Percentiles rank a stretch among this genome's conserved stretches.
phyloP scores from a whole-genome alignment of 2,888 invertebrate genomes.

The Rhaphigaster nebulosa region DNA sequence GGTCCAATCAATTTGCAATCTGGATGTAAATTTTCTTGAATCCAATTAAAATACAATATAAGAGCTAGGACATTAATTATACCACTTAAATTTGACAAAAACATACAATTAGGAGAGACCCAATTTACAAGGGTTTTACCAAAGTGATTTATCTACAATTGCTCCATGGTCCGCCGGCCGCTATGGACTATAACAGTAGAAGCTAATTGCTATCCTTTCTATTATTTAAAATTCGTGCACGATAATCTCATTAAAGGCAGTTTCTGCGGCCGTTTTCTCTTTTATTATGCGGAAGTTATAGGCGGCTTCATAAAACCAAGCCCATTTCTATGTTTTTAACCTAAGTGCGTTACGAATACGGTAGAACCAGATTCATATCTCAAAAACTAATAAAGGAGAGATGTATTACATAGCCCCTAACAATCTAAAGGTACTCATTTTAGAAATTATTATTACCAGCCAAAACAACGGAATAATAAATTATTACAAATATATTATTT shows the following conservation, averaged over 20 bases:
- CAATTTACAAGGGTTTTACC: neutral
- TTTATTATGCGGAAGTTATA: slow-evolving; percentile 40
- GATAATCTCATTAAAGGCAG: slow-evolving; percentile 30
- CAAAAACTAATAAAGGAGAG: neutral
- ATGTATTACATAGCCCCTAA: neutral
- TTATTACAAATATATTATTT: neutral
- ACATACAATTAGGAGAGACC: neutral
- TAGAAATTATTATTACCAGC: neutral
- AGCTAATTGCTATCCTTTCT: slow-evolving; percentile 39
- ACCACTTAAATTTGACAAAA: neutral
- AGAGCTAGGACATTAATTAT: neutral
- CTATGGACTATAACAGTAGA: neutral
- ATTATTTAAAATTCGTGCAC: slow-evolving; percentile 32
- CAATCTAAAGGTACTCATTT: neutral
- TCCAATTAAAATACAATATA: neutral
- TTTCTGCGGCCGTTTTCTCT: slow-evolving; percentile 17
- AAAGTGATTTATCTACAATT: neutral
- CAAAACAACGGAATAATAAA: neutral
- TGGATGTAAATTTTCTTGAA: too few species aligned
- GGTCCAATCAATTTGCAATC: too few species aligned
- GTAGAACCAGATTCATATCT: neutral
- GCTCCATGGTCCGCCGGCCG: neutral
- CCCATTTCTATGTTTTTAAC: neutral
- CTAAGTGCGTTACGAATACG: neutral
- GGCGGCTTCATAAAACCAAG: neutral